Percentiles rank a stretch among this genome's conserved stretches.
These are phyloP conservation scores for Druon quercuslanigerum DNA, from an alignment of 1,140 invertebrate genomes.

Conservation along the genomic window DNA sequence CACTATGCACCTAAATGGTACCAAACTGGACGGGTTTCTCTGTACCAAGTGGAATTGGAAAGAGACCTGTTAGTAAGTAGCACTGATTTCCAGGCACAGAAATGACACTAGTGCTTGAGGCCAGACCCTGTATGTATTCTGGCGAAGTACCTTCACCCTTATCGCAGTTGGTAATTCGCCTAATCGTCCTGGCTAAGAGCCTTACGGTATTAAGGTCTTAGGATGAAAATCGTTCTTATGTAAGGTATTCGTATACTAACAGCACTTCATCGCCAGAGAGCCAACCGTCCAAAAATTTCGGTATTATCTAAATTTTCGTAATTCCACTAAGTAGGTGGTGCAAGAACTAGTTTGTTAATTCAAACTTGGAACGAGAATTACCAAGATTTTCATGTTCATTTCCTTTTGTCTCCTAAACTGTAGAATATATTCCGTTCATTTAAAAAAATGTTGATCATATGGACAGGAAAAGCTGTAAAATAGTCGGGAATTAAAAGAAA, in stretches of 20 bases:
- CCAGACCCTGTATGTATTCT: slow-evolving; percentile 38
- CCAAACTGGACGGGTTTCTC: neutral
- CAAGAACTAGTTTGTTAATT: neutral
- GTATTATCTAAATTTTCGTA: neutral
- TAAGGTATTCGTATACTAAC: slow-evolving; percentile 18
- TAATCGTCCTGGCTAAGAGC: slow-evolving; percentile 42
- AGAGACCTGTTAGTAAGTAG: slow-evolving; percentile 7
- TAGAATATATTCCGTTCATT: too few species aligned
- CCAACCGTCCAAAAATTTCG: neutral
- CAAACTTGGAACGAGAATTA: neutral
- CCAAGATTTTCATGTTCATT: neutral
- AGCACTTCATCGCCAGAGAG: neutral
- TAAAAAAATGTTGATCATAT: too few species aligned
- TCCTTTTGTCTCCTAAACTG: neutral
- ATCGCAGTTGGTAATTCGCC: slow-evolving; percentile 48
- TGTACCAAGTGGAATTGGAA: slow-evolving; percentile 2
- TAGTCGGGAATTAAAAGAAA: too few species aligned
- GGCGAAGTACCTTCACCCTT: slow-evolving; percentile 32
- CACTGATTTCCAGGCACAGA: slow-evolving; percentile 31
- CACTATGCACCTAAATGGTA: slow-evolving; percentile 13
- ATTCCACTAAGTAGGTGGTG: slow-evolving; percentile 5
- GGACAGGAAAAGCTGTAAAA: too few species aligned
- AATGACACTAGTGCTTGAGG: slow-evolving; percentile 42
- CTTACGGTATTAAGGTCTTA: slow-evolving; percentile 45
- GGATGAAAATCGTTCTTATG: slow-evolving; percentile 41